A percentile compares a stretch with the other conserved stretches of the same genome.
Evolutionary conservation across 2,113 vertebrate genomes (phyloP).

Genomic region (Trochalopteron elliotii): DNA sequence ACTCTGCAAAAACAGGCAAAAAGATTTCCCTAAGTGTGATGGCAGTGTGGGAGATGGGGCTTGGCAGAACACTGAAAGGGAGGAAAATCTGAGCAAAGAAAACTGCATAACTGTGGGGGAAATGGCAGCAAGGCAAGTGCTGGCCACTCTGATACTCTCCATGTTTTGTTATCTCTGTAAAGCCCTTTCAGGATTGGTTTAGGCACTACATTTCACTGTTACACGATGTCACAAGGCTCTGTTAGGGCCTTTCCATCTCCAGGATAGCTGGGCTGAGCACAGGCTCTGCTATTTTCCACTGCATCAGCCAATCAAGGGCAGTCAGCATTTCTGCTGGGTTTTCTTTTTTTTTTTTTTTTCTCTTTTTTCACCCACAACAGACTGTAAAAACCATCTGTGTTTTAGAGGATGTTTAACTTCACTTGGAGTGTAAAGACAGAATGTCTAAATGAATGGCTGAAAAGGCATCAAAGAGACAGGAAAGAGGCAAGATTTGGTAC

Average conservation of each 20-base stretch:
- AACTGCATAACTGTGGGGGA: neutral
- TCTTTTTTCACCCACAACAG: neutral
- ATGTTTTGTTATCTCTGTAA: neutral
- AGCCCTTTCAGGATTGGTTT: neutral
- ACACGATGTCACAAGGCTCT: neutral
- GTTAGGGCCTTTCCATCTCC: neutral
- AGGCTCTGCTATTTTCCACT: neutral
- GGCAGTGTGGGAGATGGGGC: neutral
- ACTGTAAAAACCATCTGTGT: slow-evolving; percentile 3
- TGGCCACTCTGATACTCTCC: neutral
- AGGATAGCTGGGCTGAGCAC: neutral
- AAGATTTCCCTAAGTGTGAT: neutral
- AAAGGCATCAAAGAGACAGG: neutral
- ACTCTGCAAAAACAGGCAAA: neutral
- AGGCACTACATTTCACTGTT: neutral
- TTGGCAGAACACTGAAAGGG: neutral
- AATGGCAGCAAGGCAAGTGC: neutral
- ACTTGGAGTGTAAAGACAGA: neutral
- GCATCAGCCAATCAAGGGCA: neutral
- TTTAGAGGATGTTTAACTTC: neutral
- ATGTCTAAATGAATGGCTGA: neutral
- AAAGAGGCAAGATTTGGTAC: neutral
- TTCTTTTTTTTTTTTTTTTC: neutral
- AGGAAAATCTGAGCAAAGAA: neutral
- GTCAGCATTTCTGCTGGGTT: neutral